phyloP scores from a whole-genome alignment of 2,113 vertebrate genomes.

The Nicator chloris region DNA sequence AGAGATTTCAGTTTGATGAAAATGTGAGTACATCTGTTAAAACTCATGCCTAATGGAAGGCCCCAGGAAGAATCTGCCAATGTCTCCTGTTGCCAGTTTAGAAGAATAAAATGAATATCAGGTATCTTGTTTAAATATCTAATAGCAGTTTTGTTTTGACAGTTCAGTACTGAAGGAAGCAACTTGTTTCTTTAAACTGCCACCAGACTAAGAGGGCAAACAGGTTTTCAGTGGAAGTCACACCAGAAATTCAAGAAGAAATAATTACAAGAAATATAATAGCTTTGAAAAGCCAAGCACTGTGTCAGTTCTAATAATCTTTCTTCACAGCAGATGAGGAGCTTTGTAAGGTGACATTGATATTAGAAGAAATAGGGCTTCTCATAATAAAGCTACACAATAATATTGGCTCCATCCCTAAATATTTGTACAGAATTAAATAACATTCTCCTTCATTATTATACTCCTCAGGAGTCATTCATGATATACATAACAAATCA shows the following conservation, averaged over 20 bases:
- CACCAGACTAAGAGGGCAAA: neutral
- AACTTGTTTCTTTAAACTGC: neutral
- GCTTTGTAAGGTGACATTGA: conserved; percentile 8
- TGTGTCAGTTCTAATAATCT: neutral
- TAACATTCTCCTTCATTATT: conserved; percentile 27
- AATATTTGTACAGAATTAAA: conserved; percentile 33
- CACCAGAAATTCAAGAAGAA: neutral
- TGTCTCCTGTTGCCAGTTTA: neutral
- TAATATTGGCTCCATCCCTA: neutral
- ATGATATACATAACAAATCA: conserved; percentile 43
- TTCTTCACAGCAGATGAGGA: neutral
- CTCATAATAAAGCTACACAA: neutral
- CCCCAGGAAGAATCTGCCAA: neutral
- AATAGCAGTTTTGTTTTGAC: neutral
- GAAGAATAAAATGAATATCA: neutral
- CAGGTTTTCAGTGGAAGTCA: neutral
- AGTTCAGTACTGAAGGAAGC: neutral
- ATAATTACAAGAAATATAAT: neutral
- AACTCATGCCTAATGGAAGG: neutral
- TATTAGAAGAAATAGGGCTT: conserved; percentile 4
- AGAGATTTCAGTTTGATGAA: neutral
- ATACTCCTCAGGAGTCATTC: conserved; percentile 1
- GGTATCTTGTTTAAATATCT: neutral
- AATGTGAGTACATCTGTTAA: neutral
- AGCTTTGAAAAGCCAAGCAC: conserved; percentile 4